Evolutionary conservation across 2,888 invertebrate genomes (phyloP).

Genomic region (Idaea biselata): DNA sequence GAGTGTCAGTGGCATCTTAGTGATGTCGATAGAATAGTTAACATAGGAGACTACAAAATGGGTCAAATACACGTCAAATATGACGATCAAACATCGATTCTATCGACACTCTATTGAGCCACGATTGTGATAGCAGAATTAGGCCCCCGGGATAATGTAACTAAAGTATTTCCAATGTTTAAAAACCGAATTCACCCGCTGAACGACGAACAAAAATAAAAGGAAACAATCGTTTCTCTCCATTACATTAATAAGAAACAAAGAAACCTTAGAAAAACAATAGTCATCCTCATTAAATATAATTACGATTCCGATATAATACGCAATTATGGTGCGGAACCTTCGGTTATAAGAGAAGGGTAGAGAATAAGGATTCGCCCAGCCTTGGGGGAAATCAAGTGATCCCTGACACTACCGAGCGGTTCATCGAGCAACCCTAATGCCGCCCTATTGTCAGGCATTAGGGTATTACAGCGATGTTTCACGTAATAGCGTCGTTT

Average conservation of each 20-base stretch:
- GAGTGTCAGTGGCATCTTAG: too few relatives aligned
- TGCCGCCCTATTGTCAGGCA: conserved; percentile 50
- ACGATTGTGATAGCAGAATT: too few relatives aligned
- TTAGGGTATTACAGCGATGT: conserved; percentile 52
- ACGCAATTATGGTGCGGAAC: neutral
- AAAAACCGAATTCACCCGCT: too few relatives aligned
- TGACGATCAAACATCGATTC: too few relatives aligned
- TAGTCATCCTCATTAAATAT: conserved; percentile 3
- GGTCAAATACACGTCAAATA: too few relatives aligned
- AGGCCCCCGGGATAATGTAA: too few relatives aligned
- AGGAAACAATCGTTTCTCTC: neutral
- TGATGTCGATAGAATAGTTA: too few relatives aligned
- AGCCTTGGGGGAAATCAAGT: conserved; percentile 57
- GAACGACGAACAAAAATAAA: too few relatives aligned
- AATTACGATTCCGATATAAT: conserved; percentile 2
- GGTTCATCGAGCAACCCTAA: conserved; percentile 42
- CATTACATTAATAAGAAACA: neutral
- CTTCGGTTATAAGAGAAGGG: conserved; percentile 26
- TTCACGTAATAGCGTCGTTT: conserved; percentile 52
- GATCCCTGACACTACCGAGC: conserved; percentile 34
- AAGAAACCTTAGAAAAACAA: neutral
- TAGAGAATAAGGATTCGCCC: conserved; percentile 29
- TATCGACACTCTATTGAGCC: too few relatives aligned
- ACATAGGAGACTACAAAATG: too few relatives aligned
- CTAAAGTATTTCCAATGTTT: too few relatives aligned